Evolutionary conservation across 2,113 vertebrate species (phyloP), one percentile per base, ranked within the genome.

Genomic region (Euleptes europaea): DNA sequence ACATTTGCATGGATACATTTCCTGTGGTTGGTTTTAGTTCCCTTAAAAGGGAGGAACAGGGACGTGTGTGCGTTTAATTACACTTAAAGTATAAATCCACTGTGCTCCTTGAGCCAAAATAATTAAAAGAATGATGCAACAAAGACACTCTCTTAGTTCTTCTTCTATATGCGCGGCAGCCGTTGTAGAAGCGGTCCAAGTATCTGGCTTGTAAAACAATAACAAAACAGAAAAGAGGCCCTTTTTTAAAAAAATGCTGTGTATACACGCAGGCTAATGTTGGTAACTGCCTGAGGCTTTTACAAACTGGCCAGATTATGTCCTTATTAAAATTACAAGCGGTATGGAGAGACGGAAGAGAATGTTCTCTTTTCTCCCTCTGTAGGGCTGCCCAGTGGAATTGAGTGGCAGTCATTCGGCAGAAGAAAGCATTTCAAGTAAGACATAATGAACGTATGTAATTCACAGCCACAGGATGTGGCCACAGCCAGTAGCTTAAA

Each of bases 1-100:
- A 89, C 92, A 93, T 91, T 67, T 88, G n/a, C n/a, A 77, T 86
- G 89, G 87, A 91, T 92, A 89, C 92, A 93, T 91, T 67, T 88
- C 88, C 86, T 71, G 78, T 78, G 86, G 89, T 82, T 85, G 49
- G 71, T 81, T 89, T 84, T 89, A 90, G 67, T 90, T 86, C 82
- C 86, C 19, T 86, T 86, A 77, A 88, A 44, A 31, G 5, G 8
- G 21, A 40, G 73, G 13, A 10, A 12, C 63, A 60, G 8, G n/a
- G 73, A 44, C 17, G 51, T 57, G 28, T 54, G 40, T 9, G 9
- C 78, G 65, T 33, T 31, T 6, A 70, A 90, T 85, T 84, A 67
- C 49, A 78, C 44, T 85, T 88, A 70, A 80, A 28, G 12, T 33
- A 78, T 42, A 14, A 69, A 66, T 33, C 1, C 28, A 15, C 42